Evolutionary conservation across 1,140 invertebrate species (phyloP).

Genomic region (Belonocnema kinseyi): DNA sequence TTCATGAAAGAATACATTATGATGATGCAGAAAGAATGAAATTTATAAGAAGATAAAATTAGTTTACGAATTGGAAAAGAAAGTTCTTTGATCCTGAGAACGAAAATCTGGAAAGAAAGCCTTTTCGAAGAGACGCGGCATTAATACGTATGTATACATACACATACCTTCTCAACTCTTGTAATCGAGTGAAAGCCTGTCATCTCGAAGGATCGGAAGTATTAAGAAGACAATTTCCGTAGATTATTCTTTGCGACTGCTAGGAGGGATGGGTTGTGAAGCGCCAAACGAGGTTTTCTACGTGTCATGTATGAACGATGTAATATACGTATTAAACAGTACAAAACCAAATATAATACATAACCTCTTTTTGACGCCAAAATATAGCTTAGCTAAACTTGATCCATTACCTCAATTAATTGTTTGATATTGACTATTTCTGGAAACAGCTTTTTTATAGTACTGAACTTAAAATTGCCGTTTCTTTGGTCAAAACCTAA

Average conservation of each 20-base stretch:
- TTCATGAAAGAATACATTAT: neutral
- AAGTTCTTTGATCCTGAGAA: neutral
- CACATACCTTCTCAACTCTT: neutral
- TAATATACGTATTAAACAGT: no score
- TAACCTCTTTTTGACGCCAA: no score
- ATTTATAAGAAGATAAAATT: neutral
- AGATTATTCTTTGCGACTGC: conserved; percentile 44
- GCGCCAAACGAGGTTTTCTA: no score
- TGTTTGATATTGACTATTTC: no score
- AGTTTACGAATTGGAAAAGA: neutral
- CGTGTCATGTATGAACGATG: no score
- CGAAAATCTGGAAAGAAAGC: conserved; percentile 11
- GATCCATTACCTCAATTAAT: no score
- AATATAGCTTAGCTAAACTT: no score
- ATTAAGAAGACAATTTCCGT: conserved; percentile 53
- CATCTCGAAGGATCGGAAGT: conserved; percentile 43
- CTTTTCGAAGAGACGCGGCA: neutral
- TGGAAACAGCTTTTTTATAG: no score
- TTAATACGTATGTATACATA: neutral
- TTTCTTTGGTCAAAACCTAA: no score
- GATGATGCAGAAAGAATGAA: neutral
- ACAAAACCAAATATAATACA: no score
- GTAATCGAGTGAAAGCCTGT: conserved; percentile 35
- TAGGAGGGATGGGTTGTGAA: no score
- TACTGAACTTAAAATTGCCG: no score